Evolutionary conservation across 2,888 invertebrate species (phyloP), one percentile per base, ranked within the genome.

Genomic region (Sarcophaga rosellei): DNA sequence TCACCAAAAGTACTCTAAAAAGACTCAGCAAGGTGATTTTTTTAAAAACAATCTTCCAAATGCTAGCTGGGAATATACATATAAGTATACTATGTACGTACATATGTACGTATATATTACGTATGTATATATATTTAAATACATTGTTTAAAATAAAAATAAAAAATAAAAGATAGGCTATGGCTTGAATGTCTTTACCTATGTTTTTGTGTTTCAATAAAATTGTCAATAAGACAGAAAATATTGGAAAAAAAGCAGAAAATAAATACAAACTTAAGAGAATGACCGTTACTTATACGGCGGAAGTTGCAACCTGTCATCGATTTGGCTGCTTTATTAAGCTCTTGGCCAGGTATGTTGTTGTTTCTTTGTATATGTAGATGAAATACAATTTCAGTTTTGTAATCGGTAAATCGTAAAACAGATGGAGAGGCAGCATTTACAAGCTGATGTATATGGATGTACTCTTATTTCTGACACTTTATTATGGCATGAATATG

Each of bases 391-490:
- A 53, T 17, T 35, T 35, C 6, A 35, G 35, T 35, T 35, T 17
- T 53, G 53, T 53, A 53, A 53, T 53, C 4, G 5, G 5, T 15
- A 53, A 53, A 53, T 53, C 11, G 4, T 15, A 53, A 15, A 53
- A 81, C 94, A 98, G 98, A 95, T 98, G 98, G 98, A 95, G 95
- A 88, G 98, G 98, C 53, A 98, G 98, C 91, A 97, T 98, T 90
- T 98, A 98, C 95, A 98, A 98, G 93, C 94, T 98, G 87, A 96
- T 98, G 82, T 98, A 98, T 97, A 94, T 96, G 88, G 98, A 98
- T 92, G 94, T 98, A 72, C 91, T 96, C 6, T 94, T 96, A 53
- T 98, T 97, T 92, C 94, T 97, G 84, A 92, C 94, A 10, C 91
- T 96, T 70, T 98, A 98, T 93, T 96, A 97, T 90, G 89, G 94